A percentile compares a stretch with the other conserved stretches of the same genome.
These are phyloP conservation scores for Tetragonula carbonaria DNA, from an alignment of 2,888 invertebrate species.

Conservation along the genomic window DNA sequence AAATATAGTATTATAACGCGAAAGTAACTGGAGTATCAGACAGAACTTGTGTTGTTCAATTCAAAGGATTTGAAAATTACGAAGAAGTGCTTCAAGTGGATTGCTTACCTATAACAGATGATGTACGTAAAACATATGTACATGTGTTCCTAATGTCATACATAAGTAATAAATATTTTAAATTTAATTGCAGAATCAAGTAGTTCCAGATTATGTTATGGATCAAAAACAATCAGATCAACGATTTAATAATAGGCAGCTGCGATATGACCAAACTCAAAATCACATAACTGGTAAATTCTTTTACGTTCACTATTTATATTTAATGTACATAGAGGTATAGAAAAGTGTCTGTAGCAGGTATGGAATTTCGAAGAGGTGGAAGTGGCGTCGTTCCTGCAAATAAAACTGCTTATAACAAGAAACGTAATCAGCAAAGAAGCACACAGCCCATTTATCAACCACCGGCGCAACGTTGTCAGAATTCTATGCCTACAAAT, in stretches of 20 bases:
- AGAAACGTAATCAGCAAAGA: slow-evolving; percentile 78
- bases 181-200: slow-evolving; percentile 63
- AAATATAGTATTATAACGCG: slow-evolving; percentile 91
- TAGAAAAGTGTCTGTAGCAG: slow-evolving; percentile 56
- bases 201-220: slow-evolving; percentile 66
- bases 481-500: slow-evolving; percentile 62
- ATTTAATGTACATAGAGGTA: background rate
- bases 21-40: slow-evolving; percentile 92
- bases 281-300: slow-evolving; percentile 75
- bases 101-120: slow-evolving; percentile 88
- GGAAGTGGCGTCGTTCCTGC: slow-evolving; percentile 72
- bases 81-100: slow-evolving; percentile 94
- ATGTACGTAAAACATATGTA: slow-evolving; percentile 60
- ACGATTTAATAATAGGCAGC: slow-evolving; percentile 74
- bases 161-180: slow-evolving; percentile 7
- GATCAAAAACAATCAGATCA: slow-evolving; percentile 75
- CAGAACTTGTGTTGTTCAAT: slow-evolving; percentile 94
- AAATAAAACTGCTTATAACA: slow-evolving; percentile 70
- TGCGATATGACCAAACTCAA: slow-evolving; percentile 78
- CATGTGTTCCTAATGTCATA: background rate
- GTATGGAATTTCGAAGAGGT: slow-evolving; percentile 79
- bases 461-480: slow-evolving; percentile 81
- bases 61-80: slow-evolving; percentile 94
- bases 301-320: background rate
- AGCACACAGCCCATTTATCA: slow-evolving; percentile 82